Evolutionary conservation across 2,113 vertebrate species (phyloP).

Genomic region (Mesoclemmys tuberculata): DNA sequence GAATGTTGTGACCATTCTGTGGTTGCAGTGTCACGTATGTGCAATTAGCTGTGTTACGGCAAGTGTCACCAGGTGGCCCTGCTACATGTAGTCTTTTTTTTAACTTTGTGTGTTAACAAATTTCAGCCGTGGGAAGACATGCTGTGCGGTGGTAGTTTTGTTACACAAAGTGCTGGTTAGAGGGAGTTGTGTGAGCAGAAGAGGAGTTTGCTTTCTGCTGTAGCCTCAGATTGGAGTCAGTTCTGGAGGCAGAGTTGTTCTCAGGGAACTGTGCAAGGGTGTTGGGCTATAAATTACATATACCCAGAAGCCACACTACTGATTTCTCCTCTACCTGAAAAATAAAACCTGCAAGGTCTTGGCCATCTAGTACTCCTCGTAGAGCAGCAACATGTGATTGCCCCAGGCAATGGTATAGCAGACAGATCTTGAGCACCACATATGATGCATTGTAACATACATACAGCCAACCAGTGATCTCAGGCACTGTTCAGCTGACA

Average conservation of each 20-base stretch:
- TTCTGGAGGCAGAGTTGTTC: rapidly evolving
- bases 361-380: rapidly evolving
- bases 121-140: background rate
- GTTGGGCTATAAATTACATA: background rate
- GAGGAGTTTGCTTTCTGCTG: background rate
- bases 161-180: background rate
- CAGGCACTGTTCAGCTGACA: rapidly evolving
- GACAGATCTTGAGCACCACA: background rate
- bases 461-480: rapidly evolving
- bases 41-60: background rate
- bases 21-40: background rate
- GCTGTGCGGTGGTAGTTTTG: background rate
- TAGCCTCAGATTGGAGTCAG: rapidly evolving
- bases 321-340: background rate
- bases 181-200: background rate
- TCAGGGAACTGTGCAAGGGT: rapidly evolving
- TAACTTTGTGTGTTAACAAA: background rate
- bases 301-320: rapidly evolving
- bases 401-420: background rate
- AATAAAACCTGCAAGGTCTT: background rate
- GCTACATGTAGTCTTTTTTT: background rate
- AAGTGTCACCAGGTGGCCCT: rapidly evolving
- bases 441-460: background rate
- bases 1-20: background rate
- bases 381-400: background rate